Percentiles rank a stretch among this genome's conserved stretches.
Conservation (phyloP, 2,888 invertebrate genomes). For the Trichopoda pennipes region DNA sequence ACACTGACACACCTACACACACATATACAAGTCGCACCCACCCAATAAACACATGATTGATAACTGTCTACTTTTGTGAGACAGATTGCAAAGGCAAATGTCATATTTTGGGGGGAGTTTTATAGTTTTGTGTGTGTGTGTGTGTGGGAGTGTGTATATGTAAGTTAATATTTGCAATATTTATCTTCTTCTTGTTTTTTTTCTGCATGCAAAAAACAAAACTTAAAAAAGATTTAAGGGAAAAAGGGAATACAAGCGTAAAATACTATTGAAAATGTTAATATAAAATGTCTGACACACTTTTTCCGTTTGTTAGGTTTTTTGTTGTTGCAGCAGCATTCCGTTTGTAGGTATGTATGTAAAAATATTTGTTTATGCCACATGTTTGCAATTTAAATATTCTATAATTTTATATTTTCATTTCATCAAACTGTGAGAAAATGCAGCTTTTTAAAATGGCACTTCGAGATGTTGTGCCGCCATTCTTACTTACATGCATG, state of each 20-base stretch:
- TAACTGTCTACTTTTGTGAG: slow-evolving; percentile 53
- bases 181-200: slow-evolving; percentile 6
- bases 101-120: slow-evolving; percentile 50
- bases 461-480: slow-evolving; percentile 1
- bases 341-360: slow-evolving; percentile 3
- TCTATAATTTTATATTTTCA: slow-evolving; percentile 51
- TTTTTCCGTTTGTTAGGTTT: slow-evolving; percentile 64
- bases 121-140: no score
- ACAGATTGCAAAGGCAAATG: slow-evolving; percentile 58
- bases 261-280: slow-evolving; percentile 68
- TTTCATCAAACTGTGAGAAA: slow-evolving; percentile 34
- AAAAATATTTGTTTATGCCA: slow-evolving; percentile 23
- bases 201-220: slow-evolving; percentile 11
- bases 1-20: slow-evolving; percentile 1
- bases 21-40: slow-evolving; percentile 4
- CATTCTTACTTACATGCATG: background rate
- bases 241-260: slow-evolving; percentile 63
- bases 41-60: slow-evolving; percentile 55
- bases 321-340: slow-evolving; percentile 36
- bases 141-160: slow-evolving; percentile 8
- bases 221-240: slow-evolving; percentile 1
- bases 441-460: background rate
- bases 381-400: slow-evolving; percentile 66
- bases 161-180: slow-evolving; percentile 42
- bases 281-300: slow-evolving; percentile 69